Evolutionary conservation across 2,797 vertebrate species (phyloP), one percentile per base, ranked within the genome.

Genomic region (Apodemus agrarius): DNA sequence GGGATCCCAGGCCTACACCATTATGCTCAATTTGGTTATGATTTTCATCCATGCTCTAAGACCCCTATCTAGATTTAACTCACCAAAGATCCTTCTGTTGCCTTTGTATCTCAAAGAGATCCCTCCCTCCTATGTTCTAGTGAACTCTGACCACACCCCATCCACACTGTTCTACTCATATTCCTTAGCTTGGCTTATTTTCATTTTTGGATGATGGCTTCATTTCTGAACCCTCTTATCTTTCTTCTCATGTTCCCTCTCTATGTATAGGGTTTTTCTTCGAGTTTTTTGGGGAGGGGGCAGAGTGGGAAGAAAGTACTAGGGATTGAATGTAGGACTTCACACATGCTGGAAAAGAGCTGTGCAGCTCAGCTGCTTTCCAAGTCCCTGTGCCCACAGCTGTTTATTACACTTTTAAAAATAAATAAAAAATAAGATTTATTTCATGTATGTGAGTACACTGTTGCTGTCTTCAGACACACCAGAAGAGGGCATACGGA

Each of bases 1-100:
- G n/a, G 13, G 46, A 54, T 37, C 31, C n/a, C 11, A 86, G 34
- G 6, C 49, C 21, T 16, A 3, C 17, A 46, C 31, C 22, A 52
- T 19, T n/a, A 86, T 72, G 34, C 7, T 65, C 19, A 61, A 26
- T 85, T 82, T 92, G 31, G 16, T 88, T 89, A 79, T 91, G 81
- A 63, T 93, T 78, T 76, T 89, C 94, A 80, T 22, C 37, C 10
- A 72, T 67, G 24, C 22, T 93, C 49, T 61, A 88, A 91, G 87
- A 31, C 63, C 94, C 12, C 84, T 22, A 83, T 95, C 14, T 94
- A 93, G 81, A 83, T 43, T 89, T 90, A 76, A 17, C 37, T 82
- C 59, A 89, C 61, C n/a, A 57, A 91, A 96, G 85, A 43, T 22
- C 11, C 54, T 87, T 91, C 54, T 54, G 14, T 67, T 34, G 76